Evolutionary conservation across 1,140 invertebrate species (phyloP).

Genomic region (Chlorops oryzae): DNA sequence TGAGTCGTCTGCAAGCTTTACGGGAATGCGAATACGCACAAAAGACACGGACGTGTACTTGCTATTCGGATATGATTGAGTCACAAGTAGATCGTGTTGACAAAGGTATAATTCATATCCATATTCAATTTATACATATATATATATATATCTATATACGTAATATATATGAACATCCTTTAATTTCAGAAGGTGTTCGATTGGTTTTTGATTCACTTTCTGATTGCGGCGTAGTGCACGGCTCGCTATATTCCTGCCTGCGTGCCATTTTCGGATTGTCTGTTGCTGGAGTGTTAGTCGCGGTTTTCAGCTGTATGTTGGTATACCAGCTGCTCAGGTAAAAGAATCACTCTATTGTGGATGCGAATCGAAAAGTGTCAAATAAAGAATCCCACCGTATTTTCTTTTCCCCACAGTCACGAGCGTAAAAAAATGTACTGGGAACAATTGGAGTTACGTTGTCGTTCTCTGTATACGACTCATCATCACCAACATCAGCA

Average conservation of each 20-base stretch:
- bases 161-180: neutral
- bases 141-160: neutral
- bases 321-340: constrained; percentile 80
- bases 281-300: constrained; percentile 80
- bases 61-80: constrained; percentile 61
- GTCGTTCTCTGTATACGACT: constrained; percentile 67
- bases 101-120: constrained; percentile 49
- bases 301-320: constrained; percentile 86
- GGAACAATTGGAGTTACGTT: constrained; percentile 79
- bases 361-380: too few relatives aligned
- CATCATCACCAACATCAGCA: constrained; percentile 50
- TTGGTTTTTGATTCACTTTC: constrained; percentile 76
- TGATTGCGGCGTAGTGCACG: constrained; percentile 81
- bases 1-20: constrained; percentile 81
- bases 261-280: constrained; percentile 82
- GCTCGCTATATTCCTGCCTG: constrained; percentile 76
- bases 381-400: neutral
- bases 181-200: constrained; percentile 49
- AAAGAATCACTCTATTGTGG: constrained; percentile 2
- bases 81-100: constrained; percentile 53
- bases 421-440: constrained; percentile 91
- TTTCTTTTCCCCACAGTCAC: constrained; percentile 55
- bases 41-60: constrained; percentile 69
- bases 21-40: constrained; percentile 80
- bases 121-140: neutral